Percentiles rank a stretch among this genome's conserved stretches.
Conservation (phyloP, 1,140 invertebrate species). For the Grapholita molesta region DNA sequence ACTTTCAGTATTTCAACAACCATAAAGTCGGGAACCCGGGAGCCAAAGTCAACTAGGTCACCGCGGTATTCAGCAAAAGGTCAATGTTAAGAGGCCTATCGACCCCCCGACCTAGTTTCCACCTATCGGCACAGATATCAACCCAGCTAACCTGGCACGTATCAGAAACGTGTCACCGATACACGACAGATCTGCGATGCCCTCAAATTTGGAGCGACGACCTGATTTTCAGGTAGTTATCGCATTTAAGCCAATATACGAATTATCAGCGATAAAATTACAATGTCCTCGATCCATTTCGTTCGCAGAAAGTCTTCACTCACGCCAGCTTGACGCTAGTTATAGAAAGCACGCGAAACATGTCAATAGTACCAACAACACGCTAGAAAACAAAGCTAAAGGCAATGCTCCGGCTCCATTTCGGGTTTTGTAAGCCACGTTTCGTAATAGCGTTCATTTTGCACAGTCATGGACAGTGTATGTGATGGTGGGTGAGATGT, state of each 20-base stretch:
- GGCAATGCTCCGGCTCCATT: neutral
- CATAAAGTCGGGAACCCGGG: neutral
- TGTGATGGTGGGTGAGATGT: neutral
- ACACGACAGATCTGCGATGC: conserved; percentile 32
- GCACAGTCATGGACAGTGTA: neutral
- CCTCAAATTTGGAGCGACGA: conserved; percentile 50
- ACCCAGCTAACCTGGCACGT: neutral
- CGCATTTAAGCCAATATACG: conserved; percentile 32
- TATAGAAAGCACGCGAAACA: neutral
- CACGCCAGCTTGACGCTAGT: neutral
- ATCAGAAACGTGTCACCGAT: conserved; percentile 24
- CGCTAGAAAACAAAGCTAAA: neutral
- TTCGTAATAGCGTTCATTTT: neutral
- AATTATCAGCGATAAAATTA: conserved; percentile 1
- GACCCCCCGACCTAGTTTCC: neutral
- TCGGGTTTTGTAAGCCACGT: neutral
- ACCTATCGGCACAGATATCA: conserved; percentile 2
- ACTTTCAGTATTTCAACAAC: too few species aligned
- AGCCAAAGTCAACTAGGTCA: neutral
- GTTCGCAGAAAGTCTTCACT: neutral
- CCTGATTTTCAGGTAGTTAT: conserved; percentile 65
- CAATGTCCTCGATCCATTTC: neutral
- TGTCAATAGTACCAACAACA: neutral
- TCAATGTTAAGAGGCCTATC: conserved; percentile 7
- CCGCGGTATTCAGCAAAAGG: conserved; percentile 5